Percentiles rank a stretch among this genome's conserved stretches.
Conservation (phyloP, 2,888 invertebrate species). For the Oithona nana region DNA sequence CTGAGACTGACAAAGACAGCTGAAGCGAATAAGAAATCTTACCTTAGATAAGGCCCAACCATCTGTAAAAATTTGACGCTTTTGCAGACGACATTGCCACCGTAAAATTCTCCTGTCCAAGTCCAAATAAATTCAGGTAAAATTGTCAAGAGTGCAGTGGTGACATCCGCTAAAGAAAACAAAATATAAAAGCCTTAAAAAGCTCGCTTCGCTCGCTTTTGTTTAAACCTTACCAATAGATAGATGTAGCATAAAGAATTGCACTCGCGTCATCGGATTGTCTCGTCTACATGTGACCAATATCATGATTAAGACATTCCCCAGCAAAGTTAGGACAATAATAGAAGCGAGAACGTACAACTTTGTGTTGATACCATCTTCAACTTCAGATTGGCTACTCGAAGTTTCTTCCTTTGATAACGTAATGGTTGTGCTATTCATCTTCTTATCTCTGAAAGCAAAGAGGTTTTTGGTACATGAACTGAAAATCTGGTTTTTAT, state of each 20-base stretch:
- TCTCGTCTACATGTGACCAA: neutral
- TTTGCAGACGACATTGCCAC: neutral
- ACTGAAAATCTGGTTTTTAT: too few species aligned
- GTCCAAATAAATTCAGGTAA: constrained; percentile 1
- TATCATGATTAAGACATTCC: neutral
- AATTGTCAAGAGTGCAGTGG: neutral
- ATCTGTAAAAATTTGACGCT: constrained; percentile 2
- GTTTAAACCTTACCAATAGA: too few species aligned
- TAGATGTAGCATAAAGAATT: neutral
- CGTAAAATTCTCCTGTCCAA: neutral
- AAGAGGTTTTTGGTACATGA: too few species aligned
- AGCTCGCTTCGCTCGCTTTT: too few species aligned
- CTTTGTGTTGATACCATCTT: neutral
- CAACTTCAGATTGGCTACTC: too few species aligned
- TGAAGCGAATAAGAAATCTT: neutral
- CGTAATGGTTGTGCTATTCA: too few species aligned
- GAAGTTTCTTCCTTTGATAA: too few species aligned
- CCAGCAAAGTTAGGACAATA: neutral
- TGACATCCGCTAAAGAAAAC: neutral
- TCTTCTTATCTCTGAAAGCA: too few species aligned
- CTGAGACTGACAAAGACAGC: too few species aligned
- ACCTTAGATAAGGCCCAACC: constrained; percentile 2
- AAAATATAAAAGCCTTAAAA: too few species aligned
- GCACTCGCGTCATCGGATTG: neutral
- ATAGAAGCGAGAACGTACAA: neutral